Evolutionary conservation across 2,113 vertebrate genomes (phyloP), one percentile per base, ranked within the genome.

Genomic region (Athene noctua): DNA sequence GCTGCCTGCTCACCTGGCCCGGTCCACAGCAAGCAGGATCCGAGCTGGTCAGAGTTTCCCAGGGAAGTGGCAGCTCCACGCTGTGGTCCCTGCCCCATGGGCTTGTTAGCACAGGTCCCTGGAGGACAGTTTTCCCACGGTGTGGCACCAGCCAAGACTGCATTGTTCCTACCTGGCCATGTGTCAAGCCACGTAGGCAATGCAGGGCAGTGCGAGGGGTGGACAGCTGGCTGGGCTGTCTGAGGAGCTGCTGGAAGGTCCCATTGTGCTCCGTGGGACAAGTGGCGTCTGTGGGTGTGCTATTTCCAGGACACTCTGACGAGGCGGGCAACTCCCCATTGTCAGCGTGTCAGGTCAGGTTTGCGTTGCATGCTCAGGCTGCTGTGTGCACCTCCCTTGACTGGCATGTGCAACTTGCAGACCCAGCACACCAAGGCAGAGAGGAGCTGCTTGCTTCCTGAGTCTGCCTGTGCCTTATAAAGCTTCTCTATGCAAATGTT

Each of bases 281-380:
- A 47, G 91, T 3, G 55, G 55, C 8, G 12, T 42, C 61, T 18
- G 40, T 57, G 75, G 61, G 46, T 29, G 70, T 30, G 63, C 72
- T 32, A 8, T 30, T 81, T 23, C 36, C 74, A 77, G 42, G 89
- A 59, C 78, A 4, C 16, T 63, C 42, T 7, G 73, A 27, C 7
- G 15, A 30, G 63, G 46, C 20, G 7, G 73, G 47, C 7, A 13
- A 16, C 77, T 95, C 91, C 3, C 44, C 92, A 72, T 85, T 96
- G 87, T 94, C 92, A 49, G 85, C 29, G 6, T 96, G 95, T 94
- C 96, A 88, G 96, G 88, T 96, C 96, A 86, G 63, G 79, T 95
- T 94, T 92, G 58, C 3, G 3, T 44, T 70, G 81, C 51, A 1
- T 93, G 92, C 90, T 93, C 88, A 62, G 71, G 90, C 92, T 80